Evolutionary conservation across 2,113 vertebrate genomes (phyloP), one percentile per base, ranked within the genome.

Genomic region (Chiloscyllium plagiosum): DNA sequence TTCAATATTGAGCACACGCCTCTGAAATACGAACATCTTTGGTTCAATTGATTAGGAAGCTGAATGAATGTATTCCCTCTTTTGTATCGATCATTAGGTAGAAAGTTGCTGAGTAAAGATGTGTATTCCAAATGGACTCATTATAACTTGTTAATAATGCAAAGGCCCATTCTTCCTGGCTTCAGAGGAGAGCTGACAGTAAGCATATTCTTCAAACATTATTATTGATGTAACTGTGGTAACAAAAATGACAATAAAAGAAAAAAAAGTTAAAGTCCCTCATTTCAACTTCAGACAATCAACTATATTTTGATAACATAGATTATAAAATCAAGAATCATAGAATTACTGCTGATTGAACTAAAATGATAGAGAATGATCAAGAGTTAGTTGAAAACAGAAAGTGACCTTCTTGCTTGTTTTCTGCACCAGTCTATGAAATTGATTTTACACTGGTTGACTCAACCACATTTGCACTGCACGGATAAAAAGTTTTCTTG

Each of bases 61-160:
- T 13, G 69, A 90, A 72, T 52, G 42, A 47, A 76, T 95, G 68
- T 95, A 52, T 72, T 72, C 15, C 20, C 26, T 95, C 61, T 37
- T 42, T 47, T 50, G 69, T 72, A 95, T 95, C 72, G 68, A 95
- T 76, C 69, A 72, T 19, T 76, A 24, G 4, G 2, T 52, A 19
- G 94, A 47, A 72, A 95, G 69, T 29, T 95, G 94, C 94, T 95
- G 94, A 95, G 66, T 47, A 33, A 95, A 95, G 94, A 70, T 95
- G 24, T 95, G 50, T 47, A 24, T 72, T 95, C 24, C 37, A 95
- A 95, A 26, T 95, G 42, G 22, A 72, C 69, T 95, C 94, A 76
- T 95, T 72, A 76, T 50, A 76, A 72, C 47, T 72, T 33, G 37
- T 95, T 76, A 95, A 95, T 72, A 95, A 76, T 95, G 94, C 69